Evolutionary conservation across 2,113 vertebrate genomes (phyloP).

Genomic region (Megaceryle torquata): DNA sequence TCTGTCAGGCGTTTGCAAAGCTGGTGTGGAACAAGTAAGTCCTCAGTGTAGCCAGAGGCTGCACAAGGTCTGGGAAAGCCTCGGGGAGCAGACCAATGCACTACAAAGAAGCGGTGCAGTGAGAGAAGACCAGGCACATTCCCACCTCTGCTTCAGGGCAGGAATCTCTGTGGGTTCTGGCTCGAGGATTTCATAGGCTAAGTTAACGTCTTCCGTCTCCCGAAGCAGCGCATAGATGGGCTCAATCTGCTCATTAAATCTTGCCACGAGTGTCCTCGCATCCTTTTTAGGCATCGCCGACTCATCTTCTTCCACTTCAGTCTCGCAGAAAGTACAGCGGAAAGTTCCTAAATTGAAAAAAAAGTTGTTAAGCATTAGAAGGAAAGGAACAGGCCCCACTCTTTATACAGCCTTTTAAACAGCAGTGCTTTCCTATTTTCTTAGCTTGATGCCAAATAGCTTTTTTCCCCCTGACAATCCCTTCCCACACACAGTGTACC

Average conservation of each 20-base stretch:
- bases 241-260: slow-evolving; percentile 98
- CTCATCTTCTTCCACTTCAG: slow-evolving; percentile 96
- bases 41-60: not conserved
- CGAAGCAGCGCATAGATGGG: slow-evolving; percentile 93
- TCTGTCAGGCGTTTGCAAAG: not conserved
- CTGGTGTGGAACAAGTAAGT: not conserved
- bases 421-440: not conserved
- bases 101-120: not conserved
- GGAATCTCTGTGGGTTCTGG: slow-evolving; percentile 95
- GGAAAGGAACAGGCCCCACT: not conserved
- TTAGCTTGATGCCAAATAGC: not conserved
- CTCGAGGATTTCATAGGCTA: slow-evolving; percentile 92
- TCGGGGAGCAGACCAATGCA: fast-evolving
- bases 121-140: not conserved
- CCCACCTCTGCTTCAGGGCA: slow-evolving; percentile 92
- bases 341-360: slow-evolving; percentile 82
- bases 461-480: not conserved
- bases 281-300: slow-evolving; percentile 93
- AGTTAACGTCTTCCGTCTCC: slow-evolving; percentile 93
- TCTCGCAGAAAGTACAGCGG: slow-evolving; percentile 95
- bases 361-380: not conserved
- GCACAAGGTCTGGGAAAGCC: not conserved
- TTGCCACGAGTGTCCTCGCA: slow-evolving; percentile 91
- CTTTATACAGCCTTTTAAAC: not conserved
- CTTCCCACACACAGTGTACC: not conserved